phyloP scores from a whole-genome alignment of 2,113 vertebrate genomes.

The Numenius arquata region DNA sequence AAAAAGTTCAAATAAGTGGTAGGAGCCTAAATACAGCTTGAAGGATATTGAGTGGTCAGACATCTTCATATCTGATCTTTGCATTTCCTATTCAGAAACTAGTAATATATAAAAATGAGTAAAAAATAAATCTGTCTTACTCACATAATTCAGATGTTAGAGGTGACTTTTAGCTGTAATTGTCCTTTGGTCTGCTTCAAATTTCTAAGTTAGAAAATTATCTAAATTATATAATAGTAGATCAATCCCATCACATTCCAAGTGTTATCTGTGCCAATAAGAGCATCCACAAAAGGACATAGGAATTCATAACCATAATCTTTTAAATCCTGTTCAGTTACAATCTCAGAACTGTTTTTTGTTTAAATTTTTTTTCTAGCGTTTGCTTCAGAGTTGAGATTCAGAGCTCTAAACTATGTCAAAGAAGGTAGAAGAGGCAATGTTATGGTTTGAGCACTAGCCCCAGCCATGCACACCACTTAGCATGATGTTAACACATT shows the following conservation, averaged over 20 bases:
- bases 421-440: background rate
- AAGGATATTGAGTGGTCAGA: background rate
- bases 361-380: background rate
- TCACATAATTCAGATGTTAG: background rate
- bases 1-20: background rate
- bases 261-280: background rate
- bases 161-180: background rate
- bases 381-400: background rate
- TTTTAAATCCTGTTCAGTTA: background rate
- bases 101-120: background rate
- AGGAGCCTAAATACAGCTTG: background rate
- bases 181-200: background rate
- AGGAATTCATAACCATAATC: background rate
- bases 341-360: background rate
- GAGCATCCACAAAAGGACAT: background rate
- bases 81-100: background rate
- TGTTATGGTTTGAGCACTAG: background rate
- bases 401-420: background rate
- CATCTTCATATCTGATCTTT: background rate
- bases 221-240: background rate
- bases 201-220: background rate
- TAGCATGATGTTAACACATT: background rate
- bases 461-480: accelerated
- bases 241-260: background rate
- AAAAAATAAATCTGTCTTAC: background rate